Percentiles rank a stretch among this genome's conserved stretches.
phyloP scores from a whole-genome alignment of 2,888 invertebrate species.

The Coremacera marginata region DNA sequence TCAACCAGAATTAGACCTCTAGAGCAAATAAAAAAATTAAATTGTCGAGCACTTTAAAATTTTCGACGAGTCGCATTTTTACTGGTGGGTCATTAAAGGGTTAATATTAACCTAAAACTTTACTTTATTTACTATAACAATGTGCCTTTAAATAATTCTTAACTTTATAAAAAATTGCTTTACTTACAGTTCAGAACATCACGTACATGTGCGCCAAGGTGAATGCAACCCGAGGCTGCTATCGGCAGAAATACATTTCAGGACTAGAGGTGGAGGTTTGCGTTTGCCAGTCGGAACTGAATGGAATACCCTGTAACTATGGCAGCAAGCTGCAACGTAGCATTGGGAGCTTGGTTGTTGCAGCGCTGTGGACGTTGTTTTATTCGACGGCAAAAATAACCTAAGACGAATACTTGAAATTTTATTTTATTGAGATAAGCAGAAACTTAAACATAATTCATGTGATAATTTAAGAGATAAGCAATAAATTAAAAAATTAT shows the following conservation, averaged over 20 bases:
- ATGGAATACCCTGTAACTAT: slow-evolving; percentile 70
- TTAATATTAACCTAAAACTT: not conserved
- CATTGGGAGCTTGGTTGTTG: not conserved
- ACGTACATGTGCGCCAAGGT: slow-evolving; percentile 80
- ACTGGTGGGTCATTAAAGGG: too few species aligned
- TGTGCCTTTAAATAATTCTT: not conserved
- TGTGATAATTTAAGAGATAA: not conserved
- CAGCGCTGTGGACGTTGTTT: not conserved
- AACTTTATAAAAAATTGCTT: not conserved
- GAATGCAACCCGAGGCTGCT: slow-evolving; percentile 74
- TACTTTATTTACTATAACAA: not conserved
- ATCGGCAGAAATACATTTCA: slow-evolving; percentile 70
- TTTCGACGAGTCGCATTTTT: too few species aligned
- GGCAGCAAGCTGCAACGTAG: slow-evolving; percentile 34
- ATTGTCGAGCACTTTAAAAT: too few species aligned
- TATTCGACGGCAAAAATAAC: not conserved
- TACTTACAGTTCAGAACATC: slow-evolving; percentile 74
- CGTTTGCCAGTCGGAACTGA: slow-evolving; percentile 69
- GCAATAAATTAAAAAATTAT: not conserved
- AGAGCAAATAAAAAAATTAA: too few species aligned
- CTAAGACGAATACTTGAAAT: not conserved
- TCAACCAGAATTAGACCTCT: too few species aligned
- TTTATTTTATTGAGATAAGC: not conserved
- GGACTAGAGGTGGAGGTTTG: slow-evolving; percentile 71
- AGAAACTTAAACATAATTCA: not conserved